Base-by-base conservation (phyloP, 2,113 vertebrate species). In the Uria aalge region DNA sequence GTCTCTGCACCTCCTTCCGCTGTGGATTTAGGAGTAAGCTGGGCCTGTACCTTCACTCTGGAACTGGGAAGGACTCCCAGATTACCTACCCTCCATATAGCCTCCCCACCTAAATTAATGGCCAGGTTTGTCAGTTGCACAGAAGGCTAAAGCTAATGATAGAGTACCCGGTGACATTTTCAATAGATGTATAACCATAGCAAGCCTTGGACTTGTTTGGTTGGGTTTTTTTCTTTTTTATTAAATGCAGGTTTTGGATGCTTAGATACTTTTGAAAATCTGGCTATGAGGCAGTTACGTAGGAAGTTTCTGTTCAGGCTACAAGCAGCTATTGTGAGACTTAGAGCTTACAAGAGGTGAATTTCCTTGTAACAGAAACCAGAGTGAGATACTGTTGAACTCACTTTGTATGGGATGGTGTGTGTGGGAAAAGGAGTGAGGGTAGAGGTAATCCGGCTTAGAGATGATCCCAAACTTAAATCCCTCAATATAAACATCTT, bases 311-410 rank as follows among this genome's bases (percentile, higher is more conserved):
- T 88, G 14, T 88, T 90, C 29, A 71, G 47, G 68, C 67, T 92
- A 41, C 71, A 90, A 83, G 71, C 67, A 93, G 53, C 59, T 95
- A 21, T 92, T 94, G 52, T 63, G 79, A 89, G 56, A 63, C 60
- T 55, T 77, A 38, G 41, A 92, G 68, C 40, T 95, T 89, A 67
- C 55, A 81, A 43, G 89, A 87, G 38, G 52, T 47, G 67, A 52
- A 94, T 89, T 96, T 92, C 77, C 69, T 60, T 92, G 80, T 92
- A 89, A 96, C n/a, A 72, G 86, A 81, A 91, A 95, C 59, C 55
- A 81, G 84, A 91, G 71, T 56, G 52, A 89, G 80, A 96, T 87
- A 32, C 47, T 87, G 52, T 87, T 95, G 89, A 92, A 87, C 69
- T 95, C 27, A 9, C 55, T 91, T 92, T 81, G 19, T 75, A 7